These are phyloP conservation scores for Adrianichthys oophorus DNA, from an alignment of 2,797 vertebrate species.

Conservation along the genomic window DNA sequence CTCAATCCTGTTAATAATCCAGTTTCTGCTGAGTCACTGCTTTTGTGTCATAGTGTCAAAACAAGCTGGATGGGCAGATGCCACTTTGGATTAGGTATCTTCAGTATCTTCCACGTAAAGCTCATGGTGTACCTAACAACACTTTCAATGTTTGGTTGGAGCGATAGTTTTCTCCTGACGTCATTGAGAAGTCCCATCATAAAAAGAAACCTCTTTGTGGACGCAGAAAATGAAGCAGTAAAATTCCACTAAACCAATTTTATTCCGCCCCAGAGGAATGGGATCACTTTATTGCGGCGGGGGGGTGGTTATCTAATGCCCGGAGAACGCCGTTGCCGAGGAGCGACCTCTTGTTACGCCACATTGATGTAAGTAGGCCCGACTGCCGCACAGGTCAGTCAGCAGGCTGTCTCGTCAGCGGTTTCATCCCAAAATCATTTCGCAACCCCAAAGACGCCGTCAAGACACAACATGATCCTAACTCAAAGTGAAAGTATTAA, in stretches of 20 bases:
- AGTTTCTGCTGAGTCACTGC: neutral
- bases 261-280: too few species aligned
- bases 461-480: conserved; percentile 39
- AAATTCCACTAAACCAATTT: too few species aligned
- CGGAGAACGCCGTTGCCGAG: neutral
- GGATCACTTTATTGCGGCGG: conserved; percentile 4
- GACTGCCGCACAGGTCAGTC: conserved; percentile 17
- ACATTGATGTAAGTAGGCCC: conserved; percentile 26
- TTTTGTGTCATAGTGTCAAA: neutral
- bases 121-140: neutral
- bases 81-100: neutral
- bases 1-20: too few species aligned
- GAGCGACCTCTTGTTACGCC: conserved; percentile 6
- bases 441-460: conserved; percentile 27
- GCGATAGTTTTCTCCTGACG: neutral
- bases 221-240: neutral
- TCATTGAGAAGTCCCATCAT: neutral
- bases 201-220: neutral
- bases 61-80: neutral
- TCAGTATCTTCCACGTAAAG: neutral
- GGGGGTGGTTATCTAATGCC: conserved; percentile 3
- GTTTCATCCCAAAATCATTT: conserved; percentile 40
- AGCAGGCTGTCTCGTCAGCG: conserved; percentile 23
- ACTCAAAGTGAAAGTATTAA: conserved; percentile 11
- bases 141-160: neutral